phyloP scores from a whole-genome alignment of 2,797 vertebrate species.

The Coreius guichenoti region DNA sequence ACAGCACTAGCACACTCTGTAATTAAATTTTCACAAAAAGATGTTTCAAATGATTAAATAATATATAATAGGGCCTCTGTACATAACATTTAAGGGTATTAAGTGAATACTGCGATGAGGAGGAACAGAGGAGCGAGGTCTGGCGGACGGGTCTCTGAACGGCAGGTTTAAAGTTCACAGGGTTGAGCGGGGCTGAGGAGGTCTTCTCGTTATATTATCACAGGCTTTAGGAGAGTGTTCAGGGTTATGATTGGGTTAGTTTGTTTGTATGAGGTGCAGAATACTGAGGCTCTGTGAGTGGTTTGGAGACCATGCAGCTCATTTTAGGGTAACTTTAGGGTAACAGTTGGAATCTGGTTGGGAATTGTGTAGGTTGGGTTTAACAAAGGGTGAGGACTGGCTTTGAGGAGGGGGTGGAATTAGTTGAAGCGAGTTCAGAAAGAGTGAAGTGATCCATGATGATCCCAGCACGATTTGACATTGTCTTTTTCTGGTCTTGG shows the following conservation, averaged over 20 bases:
- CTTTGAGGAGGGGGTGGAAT: conserved; percentile 8
- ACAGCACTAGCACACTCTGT: background rate
- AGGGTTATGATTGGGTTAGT: conserved; percentile 26
- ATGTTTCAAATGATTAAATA: background rate
- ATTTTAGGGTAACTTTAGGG: conserved; percentile 10
- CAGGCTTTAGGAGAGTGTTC: conserved; percentile 15
- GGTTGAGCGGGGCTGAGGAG: background rate
- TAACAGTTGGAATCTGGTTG: conserved; percentile 22
- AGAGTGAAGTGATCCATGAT: conserved; percentile 56
- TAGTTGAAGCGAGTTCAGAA: background rate
- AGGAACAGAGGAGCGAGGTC: background rate
- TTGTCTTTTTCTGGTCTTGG: conserved; percentile 17
- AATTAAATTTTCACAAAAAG: background rate
- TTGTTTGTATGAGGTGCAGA: background rate
- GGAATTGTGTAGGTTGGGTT: background rate
- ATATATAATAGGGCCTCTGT: background rate
- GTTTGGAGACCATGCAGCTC: background rate
- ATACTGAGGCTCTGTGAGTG: conserved; percentile 3
- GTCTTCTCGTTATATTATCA: conserved; percentile 52
- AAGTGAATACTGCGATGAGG: background rate
- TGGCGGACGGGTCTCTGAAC: background rate
- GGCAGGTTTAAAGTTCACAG: background rate
- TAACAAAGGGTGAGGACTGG: conserved; percentile 13
- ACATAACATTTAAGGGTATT: background rate
- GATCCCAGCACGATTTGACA: conserved; percentile 27